phyloP scores from a whole-genome alignment of 2,113 vertebrate species.

The Thymallus thymallus region DNA sequence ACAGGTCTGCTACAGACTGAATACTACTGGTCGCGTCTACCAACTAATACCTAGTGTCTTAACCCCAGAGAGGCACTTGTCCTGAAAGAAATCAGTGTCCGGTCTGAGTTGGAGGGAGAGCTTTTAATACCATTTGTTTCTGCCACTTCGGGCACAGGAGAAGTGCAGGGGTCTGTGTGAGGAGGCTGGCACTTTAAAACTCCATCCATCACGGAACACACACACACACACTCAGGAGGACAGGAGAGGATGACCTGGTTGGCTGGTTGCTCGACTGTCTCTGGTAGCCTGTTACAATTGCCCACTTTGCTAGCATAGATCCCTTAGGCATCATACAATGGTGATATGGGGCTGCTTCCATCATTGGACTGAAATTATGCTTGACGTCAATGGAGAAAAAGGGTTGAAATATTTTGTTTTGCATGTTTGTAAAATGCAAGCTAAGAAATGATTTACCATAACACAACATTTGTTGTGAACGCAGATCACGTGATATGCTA shows the following conservation, averaged over 20 bases:
- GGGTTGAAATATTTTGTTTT: too few species aligned
- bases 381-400: too few species aligned
- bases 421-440: too few species aligned
- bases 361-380: conserved; percentile 7
- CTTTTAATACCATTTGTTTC: conserved; percentile 59
- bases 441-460: too few species aligned
- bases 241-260: conserved; percentile 43
- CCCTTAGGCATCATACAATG: conserved; percentile 21
- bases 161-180: conserved; percentile 47
- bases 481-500: too few species aligned
- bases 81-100: conserved; percentile 48
- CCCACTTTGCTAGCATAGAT: conserved; percentile 47
- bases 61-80: conserved; percentile 14
- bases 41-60: not conserved
- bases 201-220: conserved; percentile 56
- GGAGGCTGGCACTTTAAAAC: conserved; percentile 43
- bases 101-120: conserved; percentile 21
- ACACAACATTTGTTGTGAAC: too few species aligned
- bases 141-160: conserved; percentile 60
- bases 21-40: not conserved
- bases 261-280: conserved; percentile 14
- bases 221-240: conserved; percentile 37
- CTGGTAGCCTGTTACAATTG: conserved; percentile 49
- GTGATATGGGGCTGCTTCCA: conserved; percentile 26
- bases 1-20: conserved; percentile 32